Conservation (phyloP, 2,888 invertebrate genomes). For the Meganola albula region DNA sequence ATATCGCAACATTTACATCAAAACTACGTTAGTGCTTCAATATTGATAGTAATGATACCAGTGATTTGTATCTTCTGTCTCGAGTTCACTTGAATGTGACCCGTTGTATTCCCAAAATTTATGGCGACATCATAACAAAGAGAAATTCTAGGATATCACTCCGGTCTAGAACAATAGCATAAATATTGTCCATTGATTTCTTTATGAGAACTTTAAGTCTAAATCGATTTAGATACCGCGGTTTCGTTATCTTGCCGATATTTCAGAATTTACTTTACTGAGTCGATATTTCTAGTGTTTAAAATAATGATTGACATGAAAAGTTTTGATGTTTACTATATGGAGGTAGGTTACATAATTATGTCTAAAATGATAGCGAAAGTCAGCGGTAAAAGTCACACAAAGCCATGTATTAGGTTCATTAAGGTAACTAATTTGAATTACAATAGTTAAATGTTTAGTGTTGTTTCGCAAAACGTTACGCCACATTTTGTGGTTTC, state of each 20-base stretch:
- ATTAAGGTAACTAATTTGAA: conserved; percentile 30
- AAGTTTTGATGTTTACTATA: too few species aligned
- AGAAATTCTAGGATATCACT: conserved; percentile 33
- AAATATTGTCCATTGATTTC: background rate
- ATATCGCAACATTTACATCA: conserved; percentile 23
- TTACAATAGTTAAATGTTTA: conserved; percentile 22
- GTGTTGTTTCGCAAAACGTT: conserved; percentile 16
- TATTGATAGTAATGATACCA: conserved; percentile 28
- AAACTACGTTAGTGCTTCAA: conserved; percentile 18
- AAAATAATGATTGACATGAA: too few species aligned
- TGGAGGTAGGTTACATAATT: too few species aligned
- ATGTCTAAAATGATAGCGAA: conserved; percentile 24
- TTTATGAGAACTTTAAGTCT: too few species aligned
- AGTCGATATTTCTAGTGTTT: too few species aligned
- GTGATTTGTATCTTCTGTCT: conserved; percentile 35
- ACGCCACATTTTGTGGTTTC: conserved; percentile 21
- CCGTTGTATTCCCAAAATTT: conserved; percentile 41
- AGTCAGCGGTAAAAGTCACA: conserved; percentile 22
- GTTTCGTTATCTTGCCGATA: too few species aligned
- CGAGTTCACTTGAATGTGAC: conserved; percentile 39
- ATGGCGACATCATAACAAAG: conserved; percentile 43
- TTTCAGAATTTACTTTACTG: too few species aligned
- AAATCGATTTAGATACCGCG: too few species aligned
- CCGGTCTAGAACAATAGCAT: too few species aligned
- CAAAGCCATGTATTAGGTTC: conserved; percentile 11